phyloP scores from a whole-genome alignment of 2,113 vertebrate genomes.

The Lanius collurio region DNA sequence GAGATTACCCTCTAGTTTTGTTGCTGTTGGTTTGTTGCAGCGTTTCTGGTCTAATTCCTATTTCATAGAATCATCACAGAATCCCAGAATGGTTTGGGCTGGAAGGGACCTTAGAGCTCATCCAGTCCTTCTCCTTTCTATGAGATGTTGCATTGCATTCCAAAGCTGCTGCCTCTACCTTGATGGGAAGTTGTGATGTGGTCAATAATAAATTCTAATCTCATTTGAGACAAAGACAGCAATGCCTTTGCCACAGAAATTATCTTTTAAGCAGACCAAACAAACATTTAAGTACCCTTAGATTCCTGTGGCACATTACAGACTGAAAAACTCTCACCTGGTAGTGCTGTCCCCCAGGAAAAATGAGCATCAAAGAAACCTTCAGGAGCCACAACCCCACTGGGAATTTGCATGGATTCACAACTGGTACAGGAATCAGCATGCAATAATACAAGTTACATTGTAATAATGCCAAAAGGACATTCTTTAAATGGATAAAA shows the following conservation, averaged over 20 bases:
- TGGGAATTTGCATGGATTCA: slow-evolving; percentile 2
- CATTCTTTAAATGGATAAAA: neutral
- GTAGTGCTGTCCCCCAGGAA: neutral
- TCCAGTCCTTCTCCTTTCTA: neutral
- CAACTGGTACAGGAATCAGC: neutral
- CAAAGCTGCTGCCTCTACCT: neutral
- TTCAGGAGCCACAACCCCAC: slow-evolving; percentile 29
- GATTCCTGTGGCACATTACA: neutral
- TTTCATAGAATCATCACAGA: neutral
- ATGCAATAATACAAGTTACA: neutral
- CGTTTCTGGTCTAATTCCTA: neutral
- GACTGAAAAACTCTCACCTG: neutral
- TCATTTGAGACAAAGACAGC: neutral
- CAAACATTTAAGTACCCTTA: neutral
- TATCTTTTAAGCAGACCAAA: neutral
- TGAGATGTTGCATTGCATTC: neutral
- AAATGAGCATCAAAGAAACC: neutral
- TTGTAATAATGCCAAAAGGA: neutral
- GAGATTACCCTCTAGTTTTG: neutral
- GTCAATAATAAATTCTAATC: neutral
- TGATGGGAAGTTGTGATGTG: neutral
- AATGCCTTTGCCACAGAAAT: neutral
- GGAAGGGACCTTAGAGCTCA: neutral
- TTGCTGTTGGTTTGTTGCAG: neutral
- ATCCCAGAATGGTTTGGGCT: neutral